Base-by-base conservation (phyloP, 2,113 vertebrate species). In the Mohoua ochrocephala region DNA sequence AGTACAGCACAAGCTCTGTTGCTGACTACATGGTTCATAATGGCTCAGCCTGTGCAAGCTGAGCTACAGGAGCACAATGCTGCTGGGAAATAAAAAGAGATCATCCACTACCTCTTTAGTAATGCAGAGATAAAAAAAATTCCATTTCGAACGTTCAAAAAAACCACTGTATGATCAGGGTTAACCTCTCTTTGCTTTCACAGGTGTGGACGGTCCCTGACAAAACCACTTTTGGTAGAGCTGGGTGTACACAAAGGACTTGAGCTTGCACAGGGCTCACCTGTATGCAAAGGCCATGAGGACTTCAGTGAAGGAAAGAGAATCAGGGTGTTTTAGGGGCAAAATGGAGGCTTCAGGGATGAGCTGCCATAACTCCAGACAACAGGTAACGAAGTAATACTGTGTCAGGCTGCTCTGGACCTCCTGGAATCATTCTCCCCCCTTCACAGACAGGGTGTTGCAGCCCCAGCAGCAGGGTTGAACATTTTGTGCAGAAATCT, bases 381-480 rank as follows among this genome's bases (percentile, higher is more conserved):
- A n/a, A 22, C 5, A 70, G 22, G 13, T 4, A 49, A 63, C 0
- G 2, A 3, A 3, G 6, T 6, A 50, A 68, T 5, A 8, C 9
- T 13, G 28, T 17, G 18, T 5, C 17, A 42, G 56, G 31, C 56
- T 77, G 27, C 69, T 68, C 57, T 50, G 63, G 33, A 37, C 28
- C 50, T 69, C 2, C 2, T 17, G 8, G 26, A 13, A 39, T n/a
- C 47, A 6, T 26, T 59, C 15, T n/a, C 7, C 14, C 5, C 18
- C 16, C 42, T 39, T 45, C 24, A 35, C 17, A 85, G 61, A 0
- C 8, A 1, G 18, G 42, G 24, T 49, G 53, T 26, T 64, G 52
- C 26, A 87, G 69, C 22, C 27, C 19, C 53, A 56, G 78, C 14
- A 67, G 21, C 28, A 42, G 41, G 8, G 19, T 37, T 13, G n/a